Base-by-base conservation (phyloP, 2,888 invertebrate genomes). In the Chironomus tentans region DNA sequence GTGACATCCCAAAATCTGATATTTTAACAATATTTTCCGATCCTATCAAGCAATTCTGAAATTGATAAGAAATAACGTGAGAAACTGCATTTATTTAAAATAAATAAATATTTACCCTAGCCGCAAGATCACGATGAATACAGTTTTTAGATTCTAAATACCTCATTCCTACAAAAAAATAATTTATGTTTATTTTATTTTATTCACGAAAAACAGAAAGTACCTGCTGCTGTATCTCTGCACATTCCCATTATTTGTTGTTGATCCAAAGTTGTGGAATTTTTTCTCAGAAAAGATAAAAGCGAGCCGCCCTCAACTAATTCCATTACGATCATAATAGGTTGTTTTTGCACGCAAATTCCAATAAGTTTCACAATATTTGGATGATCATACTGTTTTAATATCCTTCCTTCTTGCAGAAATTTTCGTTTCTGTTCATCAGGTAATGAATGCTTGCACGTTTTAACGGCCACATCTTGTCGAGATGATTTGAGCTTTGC, bases 311-410 rank as follows among this genome's bases (percentile, higher is more conserved):
- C 96, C 79, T 92, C 90, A 68, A 97, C 97, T 78, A 96, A 88
- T 85, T 98, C 98, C 98, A 98, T 98, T 47, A 98, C 97, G 81
- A 98, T 97, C 97, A 98, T 97, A 77, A 98, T 97, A 0, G 98
- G 98, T 81, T 97, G 97, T 81, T 97, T 95, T 84, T 97, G 97
- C 78, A 97, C 97, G 80, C 97, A 98, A 80, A 98, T 97, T 38
- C 98, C 98, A 79, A 97, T 97, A 56, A 98, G 89, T 81, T 94
- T 90, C 50, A 98, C 98, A 78, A 98, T 95, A 85, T 98, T 98
- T 0, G 95, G 95, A 84, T 98, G 98, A 83, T 97, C 93, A 83
- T 98, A 98, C 83, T 97, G 97, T 83, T 97, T 97, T 13, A 98
- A 86, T 79, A 98, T 97, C 79, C 97, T 87, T 0, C 97, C 97